Base-by-base conservation (phyloP, 2,797 vertebrate species). In the Myiotriccus ornatus region DNA sequence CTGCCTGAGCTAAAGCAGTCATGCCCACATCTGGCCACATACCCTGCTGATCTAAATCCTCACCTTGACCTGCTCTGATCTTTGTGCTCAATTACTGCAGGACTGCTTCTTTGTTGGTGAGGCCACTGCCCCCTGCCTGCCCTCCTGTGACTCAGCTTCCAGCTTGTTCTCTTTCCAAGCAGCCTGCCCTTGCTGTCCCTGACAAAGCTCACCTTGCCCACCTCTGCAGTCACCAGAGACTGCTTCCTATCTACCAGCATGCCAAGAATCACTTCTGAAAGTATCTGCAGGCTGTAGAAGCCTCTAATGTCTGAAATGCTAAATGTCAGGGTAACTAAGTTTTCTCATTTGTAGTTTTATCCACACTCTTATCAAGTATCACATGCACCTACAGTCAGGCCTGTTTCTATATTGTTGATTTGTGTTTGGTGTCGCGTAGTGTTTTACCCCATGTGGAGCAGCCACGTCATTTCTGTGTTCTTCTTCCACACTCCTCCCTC, bases 21-120 rank as follows among this genome's bases (percentile, higher is more conserved):
- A 20, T 32, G 23, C 14, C 65, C 22, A n/a, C 6, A 24, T 46
- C 68, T 60, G 27, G 35, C 15, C 46, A 34, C 0, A 0, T 14
- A 64, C 24, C 12, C 47, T 47, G 47, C 28, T 67, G 60, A 77
- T n/a, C 53, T 49, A 59, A 83, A 63, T 25, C 32, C 27, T 41
- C 21, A 43, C 13, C 25, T 46, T 62, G 46, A 64, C 15, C 57
- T 43, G 19, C n/a, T 82, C 50, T 44, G 24, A 63, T 25, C 65
- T 64, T 75, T 44, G 41, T 37, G 53, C 67, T 81, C 13, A 10
- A 25, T 39, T 47, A 55, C 22, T 41, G 34, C 21, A 46, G 49
- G 37, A 30, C 25, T 18, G 6, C 52, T 89, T 12, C 27, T 83
- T 14, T 81, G 47, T 8, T 6, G 3, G 39, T 1, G 1, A 53